Evolutionary conservation across 2,888 invertebrate genomes (phyloP).

Genomic region (Tenthredo scrophulariae): DNA sequence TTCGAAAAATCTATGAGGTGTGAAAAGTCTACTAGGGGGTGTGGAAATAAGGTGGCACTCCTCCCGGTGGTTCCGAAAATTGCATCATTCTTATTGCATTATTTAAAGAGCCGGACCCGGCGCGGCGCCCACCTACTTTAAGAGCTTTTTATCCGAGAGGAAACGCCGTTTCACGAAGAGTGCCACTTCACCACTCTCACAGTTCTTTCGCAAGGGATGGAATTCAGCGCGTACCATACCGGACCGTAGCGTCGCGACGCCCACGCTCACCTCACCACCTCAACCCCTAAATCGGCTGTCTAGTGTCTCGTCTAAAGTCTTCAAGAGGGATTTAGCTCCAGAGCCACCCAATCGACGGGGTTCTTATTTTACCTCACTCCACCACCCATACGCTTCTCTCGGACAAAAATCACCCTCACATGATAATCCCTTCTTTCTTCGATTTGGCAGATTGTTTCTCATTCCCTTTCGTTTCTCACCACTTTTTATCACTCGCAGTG

Average conservation of each 20-base stretch:
- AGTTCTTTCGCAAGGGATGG: slow-evolving; percentile 40
- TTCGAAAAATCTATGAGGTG: slow-evolving; percentile 14
- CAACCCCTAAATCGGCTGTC: slow-evolving; percentile 24
- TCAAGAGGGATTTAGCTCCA: slow-evolving; percentile 33
- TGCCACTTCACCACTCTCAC: slow-evolving; percentile 45
- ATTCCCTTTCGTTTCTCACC: background rate
- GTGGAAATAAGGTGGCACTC: slow-evolving; percentile 57
- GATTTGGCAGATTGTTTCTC: background rate
- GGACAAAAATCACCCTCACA: background rate
- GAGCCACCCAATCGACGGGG: slow-evolving; percentile 7
- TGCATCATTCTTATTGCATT: slow-evolving; percentile 77
- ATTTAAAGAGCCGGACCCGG: slow-evolving; percentile 75
- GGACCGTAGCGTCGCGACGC: background rate
- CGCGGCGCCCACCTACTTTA: slow-evolving; percentile 53
- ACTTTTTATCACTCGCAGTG: background rate
- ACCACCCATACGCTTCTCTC: background rate
- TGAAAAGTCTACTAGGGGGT: background rate
- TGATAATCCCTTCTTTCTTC: too few relatives aligned
- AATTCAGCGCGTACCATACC: slow-evolving; percentile 13
- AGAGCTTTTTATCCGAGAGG: slow-evolving; percentile 50
- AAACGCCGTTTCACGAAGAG: slow-evolving; percentile 39
- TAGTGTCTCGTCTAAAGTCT: slow-evolving; percentile 39
- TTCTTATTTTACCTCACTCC: background rate
- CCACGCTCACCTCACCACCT: background rate
- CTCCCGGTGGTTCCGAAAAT: slow-evolving; percentile 74